Base-by-base conservation (phyloP, 2,797 vertebrate species). In the Arnoldichthys spilopterus region DNA sequence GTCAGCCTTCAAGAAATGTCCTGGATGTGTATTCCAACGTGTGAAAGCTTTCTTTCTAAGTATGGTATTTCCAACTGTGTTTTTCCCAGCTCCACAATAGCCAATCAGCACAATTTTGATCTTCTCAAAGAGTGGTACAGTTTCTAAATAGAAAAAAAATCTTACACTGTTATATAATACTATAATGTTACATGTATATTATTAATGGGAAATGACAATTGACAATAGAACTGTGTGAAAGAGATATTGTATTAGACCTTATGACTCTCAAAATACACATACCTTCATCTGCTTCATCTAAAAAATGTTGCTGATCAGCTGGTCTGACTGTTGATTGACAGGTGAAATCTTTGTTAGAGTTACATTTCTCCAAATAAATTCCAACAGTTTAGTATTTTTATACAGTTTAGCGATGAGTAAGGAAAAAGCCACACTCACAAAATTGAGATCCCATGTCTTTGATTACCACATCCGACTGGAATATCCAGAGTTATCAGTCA, bases 41-140 rank as follows among this genome's bases (percentile, higher is more conserved):
- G 56, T 59, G 26, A 59, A 59, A 12, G 26, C 56, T 16, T 28
- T 59, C 56, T 59, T 59, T 26, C 56, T 59, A 28, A 59, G 56
- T 28, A 59, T 59, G 56, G 24, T 30, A 28, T 59, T 59, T 59
- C 56, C 56, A 59, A 59, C 15, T 59, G 56, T 30, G 13, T 30
- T 59, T 28, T 59, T 59, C 13, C 56, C 56, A 59, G 56, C 24
- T 15, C 28, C 56, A 30, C 28, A 26, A 15, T 59, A 30, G 56
- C 56, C 56, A 59, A 59, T 26, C 13, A 59, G 24, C 12, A 59
- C 56, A 28, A 59, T 59, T 59, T 30, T 59, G 56, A 59, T 59
- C 26, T 59, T 59, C 56, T 59, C 56, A 59, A 59, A 59, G 26
- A 59, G 56, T 15, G 56, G 56, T 59, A 6, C 3, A 13, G 56